Conservation (phyloP, 2,113 vertebrate genomes). For the Chrysemys picta region DNA sequence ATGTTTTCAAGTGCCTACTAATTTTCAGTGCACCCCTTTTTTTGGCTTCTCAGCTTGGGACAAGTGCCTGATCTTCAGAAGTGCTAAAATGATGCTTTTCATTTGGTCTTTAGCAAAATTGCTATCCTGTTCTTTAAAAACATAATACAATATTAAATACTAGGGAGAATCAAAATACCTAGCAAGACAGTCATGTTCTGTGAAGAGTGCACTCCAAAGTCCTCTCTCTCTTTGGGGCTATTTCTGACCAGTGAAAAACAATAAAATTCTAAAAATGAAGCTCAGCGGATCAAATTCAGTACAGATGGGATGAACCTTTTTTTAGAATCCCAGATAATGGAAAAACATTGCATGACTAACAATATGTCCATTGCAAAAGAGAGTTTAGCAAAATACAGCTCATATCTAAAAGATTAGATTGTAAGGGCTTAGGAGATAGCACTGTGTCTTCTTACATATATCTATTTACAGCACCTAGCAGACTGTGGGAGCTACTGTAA, state of each 20-base stretch:
- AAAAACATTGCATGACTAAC: conserved; percentile 10
- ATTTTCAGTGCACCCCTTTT: neutral
- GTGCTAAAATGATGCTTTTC: neutral
- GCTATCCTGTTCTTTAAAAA: neutral
- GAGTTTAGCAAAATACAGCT: neutral
- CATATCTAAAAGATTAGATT: neutral
- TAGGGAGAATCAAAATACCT: neutral
- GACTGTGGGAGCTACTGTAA: neutral
- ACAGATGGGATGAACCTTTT: neutral
- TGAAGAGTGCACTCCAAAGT: neutral
- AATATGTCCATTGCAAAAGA: neutral
- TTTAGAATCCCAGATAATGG: conserved; percentile 35
- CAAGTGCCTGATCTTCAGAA: neutral
- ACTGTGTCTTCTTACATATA: neutral
- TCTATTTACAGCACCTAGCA: neutral
- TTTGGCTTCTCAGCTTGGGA: neutral
- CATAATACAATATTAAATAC: neutral
- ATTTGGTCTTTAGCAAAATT: neutral
- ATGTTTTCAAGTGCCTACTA: conserved; percentile 3
- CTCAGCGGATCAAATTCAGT: conserved; percentile 14
- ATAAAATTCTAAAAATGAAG: neutral
- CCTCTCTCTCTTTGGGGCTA: neutral
- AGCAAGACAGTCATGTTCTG: neutral
- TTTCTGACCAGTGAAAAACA: conserved; percentile 10
- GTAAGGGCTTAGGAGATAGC: neutral